Conservation (phyloP, 2,113 vertebrate genomes). For the Lasiurus cinereus region DNA sequence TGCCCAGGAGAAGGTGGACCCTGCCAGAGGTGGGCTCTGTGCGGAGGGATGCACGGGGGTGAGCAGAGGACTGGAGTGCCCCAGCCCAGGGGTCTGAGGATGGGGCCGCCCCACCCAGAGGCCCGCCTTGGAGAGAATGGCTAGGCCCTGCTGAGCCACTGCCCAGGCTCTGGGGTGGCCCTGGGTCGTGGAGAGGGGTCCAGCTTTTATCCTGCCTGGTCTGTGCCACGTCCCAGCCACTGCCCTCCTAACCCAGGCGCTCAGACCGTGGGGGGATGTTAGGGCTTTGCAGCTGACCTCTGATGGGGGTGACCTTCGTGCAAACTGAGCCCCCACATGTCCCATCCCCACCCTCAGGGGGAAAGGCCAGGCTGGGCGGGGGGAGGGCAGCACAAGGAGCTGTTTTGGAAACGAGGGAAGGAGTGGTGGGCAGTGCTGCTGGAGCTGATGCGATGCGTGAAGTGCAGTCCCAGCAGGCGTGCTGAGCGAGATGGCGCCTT, state of each 20-base stretch:
- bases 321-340: not conserved
- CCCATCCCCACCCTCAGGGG: not conserved
- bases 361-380: not conserved
- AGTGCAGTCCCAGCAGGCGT: not conserved
- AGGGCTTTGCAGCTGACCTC: not conserved
- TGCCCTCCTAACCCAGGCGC: fast-evolving
- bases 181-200: not conserved
- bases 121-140: not conserved
- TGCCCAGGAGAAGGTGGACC: not conserved
- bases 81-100: not conserved
- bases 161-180: not conserved
- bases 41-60: fast-evolving
- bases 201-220: fast-evolving
- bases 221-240: too few relatives aligned
- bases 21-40: not conserved
- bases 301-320: not conserved
- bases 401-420: not conserved
- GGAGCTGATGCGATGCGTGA: too few relatives aligned
- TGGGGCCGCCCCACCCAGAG: too few relatives aligned
- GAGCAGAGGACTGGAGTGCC: not conserved
- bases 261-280: fast-evolving
- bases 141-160: not conserved
- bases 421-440: not conserved
- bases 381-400: too few relatives aligned
- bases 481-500: too few relatives aligned